Evolutionary conservation across 2,113 vertebrate species (phyloP).

Genomic region (pig (Sus scrofa)): DNA sequence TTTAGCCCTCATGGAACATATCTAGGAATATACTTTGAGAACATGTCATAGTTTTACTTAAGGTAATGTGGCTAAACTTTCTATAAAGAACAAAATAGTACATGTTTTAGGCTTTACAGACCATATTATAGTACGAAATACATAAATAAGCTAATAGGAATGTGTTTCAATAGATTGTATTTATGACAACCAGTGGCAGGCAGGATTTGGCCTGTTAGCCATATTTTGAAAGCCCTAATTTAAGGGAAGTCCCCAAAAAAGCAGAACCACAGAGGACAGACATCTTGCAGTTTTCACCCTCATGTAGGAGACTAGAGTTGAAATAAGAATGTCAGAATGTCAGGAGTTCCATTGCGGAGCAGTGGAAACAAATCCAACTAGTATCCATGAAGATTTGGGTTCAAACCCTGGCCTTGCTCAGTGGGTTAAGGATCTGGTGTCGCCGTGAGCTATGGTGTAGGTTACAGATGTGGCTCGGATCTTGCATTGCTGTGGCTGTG

Average conservation of each 20-base stretch:
- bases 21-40: neutral
- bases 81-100: neutral
- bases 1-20: neutral
- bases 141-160: neutral
- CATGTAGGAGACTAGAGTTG: neutral
- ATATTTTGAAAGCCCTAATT: neutral
- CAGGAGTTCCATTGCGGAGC: neutral
- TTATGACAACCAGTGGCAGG: neutral
- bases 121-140: neutral
- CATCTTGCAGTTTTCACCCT: neutral
- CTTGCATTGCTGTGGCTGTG: too few species aligned
- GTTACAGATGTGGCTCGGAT: too few species aligned
- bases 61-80: neutral
- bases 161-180: neutral
- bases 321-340: neutral
- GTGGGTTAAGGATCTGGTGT: too few species aligned
- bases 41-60: neutral
- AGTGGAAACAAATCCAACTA: too few species aligned
- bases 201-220: neutral
- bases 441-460: too few species aligned
- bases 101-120: neutral
- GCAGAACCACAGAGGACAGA: neutral
- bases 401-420: too few species aligned
- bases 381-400: too few species aligned
- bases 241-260: neutral